Conservation (phyloP, 2,113 vertebrate species). For the Myrmecobius fasciatus region DNA sequence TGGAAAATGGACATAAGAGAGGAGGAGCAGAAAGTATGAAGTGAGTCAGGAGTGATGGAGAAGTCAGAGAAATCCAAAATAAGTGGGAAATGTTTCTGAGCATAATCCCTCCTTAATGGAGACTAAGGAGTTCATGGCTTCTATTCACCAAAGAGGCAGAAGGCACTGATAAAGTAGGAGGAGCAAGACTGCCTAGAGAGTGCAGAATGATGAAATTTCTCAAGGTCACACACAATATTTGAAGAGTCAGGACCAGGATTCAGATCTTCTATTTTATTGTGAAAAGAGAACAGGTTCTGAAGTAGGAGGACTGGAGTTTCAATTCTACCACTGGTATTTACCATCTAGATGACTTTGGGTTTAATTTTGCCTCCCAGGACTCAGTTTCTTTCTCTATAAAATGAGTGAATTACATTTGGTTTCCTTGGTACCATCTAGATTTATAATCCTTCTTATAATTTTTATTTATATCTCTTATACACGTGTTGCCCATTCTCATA, state of each 20-base stretch:
- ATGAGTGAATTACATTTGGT: background rate
- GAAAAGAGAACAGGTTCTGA: background rate
- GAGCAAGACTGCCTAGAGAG: background rate
- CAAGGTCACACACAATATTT: background rate
- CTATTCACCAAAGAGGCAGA: background rate
- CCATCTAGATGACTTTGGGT: background rate
- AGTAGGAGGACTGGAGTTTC: background rate
- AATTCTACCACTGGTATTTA: background rate
- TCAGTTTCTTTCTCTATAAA: background rate
- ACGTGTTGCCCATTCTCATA: background rate
- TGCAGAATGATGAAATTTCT: background rate
- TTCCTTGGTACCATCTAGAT: background rate
- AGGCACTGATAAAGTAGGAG: background rate
- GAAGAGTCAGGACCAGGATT: background rate
- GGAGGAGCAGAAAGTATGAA: background rate
- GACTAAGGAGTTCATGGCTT: background rate
- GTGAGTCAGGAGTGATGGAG: background rate
- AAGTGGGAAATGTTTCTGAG: background rate
- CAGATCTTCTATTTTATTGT: background rate
- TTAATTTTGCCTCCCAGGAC: background rate
- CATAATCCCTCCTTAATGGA: background rate
- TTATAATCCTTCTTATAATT: background rate
- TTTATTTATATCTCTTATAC: background rate
- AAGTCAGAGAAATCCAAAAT: background rate
- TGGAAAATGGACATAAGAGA: background rate